These are phyloP conservation scores for Pollenia angustigena DNA, from an alignment of 2,888 invertebrate species.

Conservation along the genomic window DNA sequence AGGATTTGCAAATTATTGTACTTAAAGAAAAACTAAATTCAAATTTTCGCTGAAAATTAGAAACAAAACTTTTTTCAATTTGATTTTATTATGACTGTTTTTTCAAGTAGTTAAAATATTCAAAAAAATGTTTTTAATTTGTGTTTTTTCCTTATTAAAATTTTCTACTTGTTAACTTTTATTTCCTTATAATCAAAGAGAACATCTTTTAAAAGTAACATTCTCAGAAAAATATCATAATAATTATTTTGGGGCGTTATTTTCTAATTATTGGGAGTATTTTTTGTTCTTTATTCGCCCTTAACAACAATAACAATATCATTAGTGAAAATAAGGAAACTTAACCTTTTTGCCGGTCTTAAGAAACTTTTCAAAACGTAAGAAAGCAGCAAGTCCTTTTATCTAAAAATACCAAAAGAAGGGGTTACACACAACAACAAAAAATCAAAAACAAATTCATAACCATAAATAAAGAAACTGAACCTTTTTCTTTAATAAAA, in stretches of 20 bases:
- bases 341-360: not conserved
- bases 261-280: conserved; percentile 42
- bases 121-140: too few species aligned
- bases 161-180: conserved; percentile 58
- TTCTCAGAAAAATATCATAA: conserved; percentile 11
- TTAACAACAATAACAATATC: conserved; percentile 22
- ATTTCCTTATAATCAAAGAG: conserved; percentile 21
- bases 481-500: conserved; percentile 35
- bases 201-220: not conserved
- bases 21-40: too few species aligned
- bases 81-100: too few species aligned
- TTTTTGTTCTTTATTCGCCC: not conserved
- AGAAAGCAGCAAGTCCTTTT: conserved; percentile 10
- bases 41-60: too few species aligned
- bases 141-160: conserved; percentile 28
- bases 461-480: conserved; percentile 22
- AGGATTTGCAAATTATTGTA: too few species aligned
- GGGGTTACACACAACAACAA: not conserved
- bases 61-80: too few species aligned
- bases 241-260: conserved; percentile 33
- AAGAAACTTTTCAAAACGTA: not conserved
- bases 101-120: too few species aligned
- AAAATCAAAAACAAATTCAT: conserved; percentile 26
- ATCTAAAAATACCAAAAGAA: not conserved
- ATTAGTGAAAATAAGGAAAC: conserved; percentile 4